Conservation (phyloP, 2,888 invertebrate species). For the Lamellibrachia columna region DNA sequence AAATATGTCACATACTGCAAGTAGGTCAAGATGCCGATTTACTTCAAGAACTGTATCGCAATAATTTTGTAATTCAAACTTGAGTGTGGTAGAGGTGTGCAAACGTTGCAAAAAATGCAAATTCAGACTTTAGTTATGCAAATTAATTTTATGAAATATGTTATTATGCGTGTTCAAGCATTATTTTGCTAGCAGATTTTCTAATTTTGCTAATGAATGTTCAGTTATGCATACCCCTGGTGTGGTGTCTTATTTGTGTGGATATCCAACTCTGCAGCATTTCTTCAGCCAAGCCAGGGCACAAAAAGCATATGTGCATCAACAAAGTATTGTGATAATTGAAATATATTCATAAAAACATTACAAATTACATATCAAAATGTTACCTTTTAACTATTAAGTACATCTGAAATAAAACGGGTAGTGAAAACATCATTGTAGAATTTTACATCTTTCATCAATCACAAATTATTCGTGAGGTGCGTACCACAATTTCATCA, state of each 20-base stretch:
- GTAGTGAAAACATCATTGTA: neutral
- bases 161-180: too few species aligned
- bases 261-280: neutral
- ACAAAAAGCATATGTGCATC: neutral
- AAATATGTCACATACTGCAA: neutral
- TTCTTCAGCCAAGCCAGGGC: neutral
- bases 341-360: neutral
- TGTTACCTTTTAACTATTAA: neutral
- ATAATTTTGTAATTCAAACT: neutral
- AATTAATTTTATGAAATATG: too few species aligned
- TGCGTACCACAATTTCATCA: neutral
- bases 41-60: conserved; percentile 9
- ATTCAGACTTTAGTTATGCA: too few species aligned
- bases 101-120: too few species aligned
- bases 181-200: too few species aligned
- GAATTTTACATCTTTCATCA: neutral
- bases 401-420: neutral
- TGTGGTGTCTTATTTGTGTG: too few species aligned
- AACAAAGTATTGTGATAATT: neutral
- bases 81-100: too few species aligned
- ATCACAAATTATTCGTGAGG: neutral
- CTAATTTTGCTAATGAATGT: too few species aligned
- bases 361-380: neutral
- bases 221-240: too few species aligned
- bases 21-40: neutral